These are phyloP conservation scores for Harpagoxenus sublaevis DNA, from an alignment of 2,888 invertebrate species.

Conservation along the genomic window DNA sequence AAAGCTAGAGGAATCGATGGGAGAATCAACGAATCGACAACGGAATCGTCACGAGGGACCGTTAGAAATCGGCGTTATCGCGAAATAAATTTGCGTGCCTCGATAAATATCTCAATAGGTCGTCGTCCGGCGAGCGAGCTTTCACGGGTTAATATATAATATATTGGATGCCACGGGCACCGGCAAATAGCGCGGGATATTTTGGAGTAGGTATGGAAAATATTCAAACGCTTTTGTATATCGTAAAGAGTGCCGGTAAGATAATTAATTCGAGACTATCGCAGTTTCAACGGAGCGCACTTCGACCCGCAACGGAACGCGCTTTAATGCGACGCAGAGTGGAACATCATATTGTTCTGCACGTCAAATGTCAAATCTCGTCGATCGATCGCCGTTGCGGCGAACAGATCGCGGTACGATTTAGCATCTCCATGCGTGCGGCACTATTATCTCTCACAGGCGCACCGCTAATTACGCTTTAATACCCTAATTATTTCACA, in stretches of 20 bases:
- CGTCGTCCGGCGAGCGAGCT: background rate
- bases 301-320: background rate
- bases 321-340: background rate
- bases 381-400: background rate
- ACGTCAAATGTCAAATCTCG: constrained; percentile 24
- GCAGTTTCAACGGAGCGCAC: background rate
- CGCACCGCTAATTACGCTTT: constrained; percentile 7
- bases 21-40: constrained; percentile 15
- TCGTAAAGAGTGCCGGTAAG: background rate
- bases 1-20: background rate
- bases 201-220: background rate
- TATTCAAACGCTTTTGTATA: background rate
- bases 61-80: constrained; percentile 19
- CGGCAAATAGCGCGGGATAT: background rate
- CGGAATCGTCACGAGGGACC: background rate
- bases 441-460: background rate
- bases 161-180: background rate
- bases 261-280: constrained; percentile 19
- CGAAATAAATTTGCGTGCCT: background rate
- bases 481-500: constrained; percentile 30
- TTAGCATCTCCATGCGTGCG: background rate
- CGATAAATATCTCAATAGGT: background rate
- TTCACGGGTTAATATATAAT: constrained; percentile 32
- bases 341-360: constrained; percentile 10
- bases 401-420: background rate